A percentile compares a stretch with the other conserved stretches of the same genome.
These are phyloP conservation scores for Pammene aurita DNA, from an alignment of 2,888 invertebrate genomes.

Conservation along the genomic window DNA sequence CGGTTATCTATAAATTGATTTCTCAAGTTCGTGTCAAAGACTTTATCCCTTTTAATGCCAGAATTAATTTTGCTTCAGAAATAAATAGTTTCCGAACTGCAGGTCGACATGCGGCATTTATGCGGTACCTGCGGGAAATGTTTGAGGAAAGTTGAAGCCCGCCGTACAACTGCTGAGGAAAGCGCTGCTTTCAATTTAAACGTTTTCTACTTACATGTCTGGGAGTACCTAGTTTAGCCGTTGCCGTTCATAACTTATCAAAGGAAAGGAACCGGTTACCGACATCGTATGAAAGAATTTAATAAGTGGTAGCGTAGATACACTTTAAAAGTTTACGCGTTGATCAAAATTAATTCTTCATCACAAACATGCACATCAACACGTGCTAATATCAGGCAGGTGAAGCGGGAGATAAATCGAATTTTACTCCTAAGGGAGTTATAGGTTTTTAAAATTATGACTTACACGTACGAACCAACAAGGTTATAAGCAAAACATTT, in stretches of 20 bases:
- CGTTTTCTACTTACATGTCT: conserved; percentile 10
- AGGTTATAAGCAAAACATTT: too few relatives aligned
- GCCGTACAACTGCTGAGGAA: conserved; percentile 13
- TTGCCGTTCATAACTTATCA: conserved; percentile 7
- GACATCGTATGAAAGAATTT: neutral
- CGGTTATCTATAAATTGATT: conserved; percentile 27
- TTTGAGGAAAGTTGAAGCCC: conserved; percentile 24
- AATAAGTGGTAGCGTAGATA: neutral
- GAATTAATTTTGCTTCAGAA: conserved; percentile 7
- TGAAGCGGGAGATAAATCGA: too few relatives aligned
- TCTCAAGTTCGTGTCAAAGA: neutral
- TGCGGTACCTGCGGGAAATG: conserved; percentile 25
- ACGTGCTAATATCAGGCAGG: too few relatives aligned
- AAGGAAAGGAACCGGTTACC: conserved; percentile 1
- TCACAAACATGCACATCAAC: too few relatives aligned
- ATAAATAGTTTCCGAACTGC: conserved; percentile 25
- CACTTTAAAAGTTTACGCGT: neutral
- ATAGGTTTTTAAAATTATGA: too few relatives aligned
- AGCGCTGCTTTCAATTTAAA: conserved; percentile 21
- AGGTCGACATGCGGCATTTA: conserved; percentile 1
- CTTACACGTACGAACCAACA: too few relatives aligned
- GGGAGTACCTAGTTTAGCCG: conserved; percentile 14
- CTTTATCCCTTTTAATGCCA: neutral
- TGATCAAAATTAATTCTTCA: too few relatives aligned
- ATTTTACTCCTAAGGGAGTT: too few relatives aligned